These are phyloP conservation scores for Dilophus febrilis DNA, from an alignment of 2,888 invertebrate species.

Conservation along the genomic window DNA sequence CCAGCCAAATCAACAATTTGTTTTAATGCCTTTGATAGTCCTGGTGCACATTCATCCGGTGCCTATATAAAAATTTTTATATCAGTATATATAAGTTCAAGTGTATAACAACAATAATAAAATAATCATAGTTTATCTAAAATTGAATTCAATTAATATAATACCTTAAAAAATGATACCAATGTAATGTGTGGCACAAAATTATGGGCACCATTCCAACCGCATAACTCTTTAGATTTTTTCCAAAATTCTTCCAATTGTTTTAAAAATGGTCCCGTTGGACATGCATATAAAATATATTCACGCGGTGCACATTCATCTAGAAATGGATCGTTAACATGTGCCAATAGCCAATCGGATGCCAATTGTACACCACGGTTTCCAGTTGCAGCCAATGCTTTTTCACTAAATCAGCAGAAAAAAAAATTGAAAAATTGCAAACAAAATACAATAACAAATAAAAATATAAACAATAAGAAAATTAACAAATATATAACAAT, in stretches of 20 bases:
- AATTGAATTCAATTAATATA: constrained; percentile 5
- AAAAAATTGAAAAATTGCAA: too few species aligned
- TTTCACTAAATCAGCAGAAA: constrained; percentile 61
- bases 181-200: constrained; percentile 81
- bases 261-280: constrained; percentile 54
- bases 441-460: too few species aligned
- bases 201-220: constrained; percentile 84
- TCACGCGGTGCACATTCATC: constrained; percentile 64
- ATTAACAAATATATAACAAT: too few species aligned
- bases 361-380: constrained; percentile 75
- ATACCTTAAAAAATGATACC: constrained; percentile 74
- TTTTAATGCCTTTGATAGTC: constrained; percentile 52
- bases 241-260: constrained; percentile 58
- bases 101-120: background rate
- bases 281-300: constrained; percentile 76
- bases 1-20: constrained; percentile 56
- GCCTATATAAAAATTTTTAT: constrained; percentile 38
- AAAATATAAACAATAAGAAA: too few species aligned
- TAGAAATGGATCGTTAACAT: constrained; percentile 67
- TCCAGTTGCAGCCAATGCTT: constrained; percentile 79
- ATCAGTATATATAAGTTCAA: too few species aligned
- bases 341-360: constrained; percentile 79
- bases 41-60: constrained; percentile 53
- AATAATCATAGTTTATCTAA: background rate
- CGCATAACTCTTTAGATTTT: constrained; percentile 52